Evolutionary conservation across 2,888 invertebrate genomes (phyloP).

Genomic region (Oscheius sp.): DNA sequence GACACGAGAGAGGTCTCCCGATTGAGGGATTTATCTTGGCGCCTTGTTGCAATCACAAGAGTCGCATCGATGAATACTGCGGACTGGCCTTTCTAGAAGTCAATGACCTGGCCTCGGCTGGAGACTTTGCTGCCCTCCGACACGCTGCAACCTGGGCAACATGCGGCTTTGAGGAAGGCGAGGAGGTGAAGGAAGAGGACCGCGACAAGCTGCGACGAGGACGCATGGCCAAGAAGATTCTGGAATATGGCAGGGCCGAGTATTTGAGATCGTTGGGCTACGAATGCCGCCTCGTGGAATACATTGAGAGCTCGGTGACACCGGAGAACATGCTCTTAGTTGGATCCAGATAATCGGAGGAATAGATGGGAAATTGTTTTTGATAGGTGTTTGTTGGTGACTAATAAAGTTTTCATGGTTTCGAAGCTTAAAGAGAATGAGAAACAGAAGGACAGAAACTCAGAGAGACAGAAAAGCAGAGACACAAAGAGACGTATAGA

Average conservation of each 20-base stretch:
- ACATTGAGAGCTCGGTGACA: conserved; percentile 56
- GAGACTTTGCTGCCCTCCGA: conserved; percentile 62
- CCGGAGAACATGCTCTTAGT: conserved; percentile 69
- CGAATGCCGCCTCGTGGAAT: conserved; percentile 55
- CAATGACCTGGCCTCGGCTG: conserved; percentile 48
- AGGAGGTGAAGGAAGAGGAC: neutral
- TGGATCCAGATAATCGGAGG: conserved; percentile 24
- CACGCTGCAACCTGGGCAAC: conserved; percentile 65
- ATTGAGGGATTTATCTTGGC: conserved; percentile 59
- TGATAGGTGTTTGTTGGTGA: no score
- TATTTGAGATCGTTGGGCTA: conserved; percentile 57
- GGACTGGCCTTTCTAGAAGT: conserved; percentile 52
- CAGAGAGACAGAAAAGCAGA: no score
- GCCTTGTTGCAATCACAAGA: conserved; percentile 69
- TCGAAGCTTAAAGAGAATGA: no score
- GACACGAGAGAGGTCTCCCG: conserved; percentile 30
- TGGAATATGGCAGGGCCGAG: conserved; percentile 62
- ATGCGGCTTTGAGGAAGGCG: conserved; percentile 48
- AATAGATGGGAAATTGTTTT: no score
- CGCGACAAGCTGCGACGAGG: conserved; percentile 46
- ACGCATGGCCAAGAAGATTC: conserved; percentile 58
- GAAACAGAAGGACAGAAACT: no score
- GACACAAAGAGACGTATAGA: no score
- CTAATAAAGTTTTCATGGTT: no score
- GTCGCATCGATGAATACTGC: conserved; percentile 58